phyloP scores from a whole-genome alignment of 2,113 vertebrate species.

The Dicrurus megarhynchus region DNA sequence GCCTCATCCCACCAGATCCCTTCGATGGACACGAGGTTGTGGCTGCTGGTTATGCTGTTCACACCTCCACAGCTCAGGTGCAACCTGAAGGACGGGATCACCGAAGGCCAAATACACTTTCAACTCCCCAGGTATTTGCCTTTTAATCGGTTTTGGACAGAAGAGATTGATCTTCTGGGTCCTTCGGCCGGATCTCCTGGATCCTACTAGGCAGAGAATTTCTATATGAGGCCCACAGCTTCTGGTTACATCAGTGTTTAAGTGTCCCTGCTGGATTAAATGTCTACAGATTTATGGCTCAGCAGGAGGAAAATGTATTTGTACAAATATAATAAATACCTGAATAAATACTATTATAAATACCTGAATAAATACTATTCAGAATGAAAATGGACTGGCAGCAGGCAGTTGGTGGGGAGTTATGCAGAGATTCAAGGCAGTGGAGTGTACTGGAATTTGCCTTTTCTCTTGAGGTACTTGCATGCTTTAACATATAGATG shows the following conservation, averaged over 20 bases:
- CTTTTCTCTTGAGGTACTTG: neutral
- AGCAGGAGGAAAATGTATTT: neutral
- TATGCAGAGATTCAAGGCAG: neutral
- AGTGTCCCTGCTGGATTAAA: neutral
- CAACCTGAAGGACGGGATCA: neutral
- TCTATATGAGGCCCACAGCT: neutral
- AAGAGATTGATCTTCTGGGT: neutral
- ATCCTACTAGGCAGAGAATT: neutral
- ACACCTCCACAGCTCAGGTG: neutral
- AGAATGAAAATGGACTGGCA: neutral
- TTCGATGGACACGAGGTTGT: neutral
- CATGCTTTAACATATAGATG: rapidly evolving
- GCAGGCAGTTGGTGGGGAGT: rapidly evolving
- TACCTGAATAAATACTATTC: neutral
- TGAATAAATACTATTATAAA: neutral
- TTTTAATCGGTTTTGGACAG: neutral
- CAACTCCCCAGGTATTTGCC: neutral
- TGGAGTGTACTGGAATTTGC: neutral
- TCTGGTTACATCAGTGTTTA: neutral
- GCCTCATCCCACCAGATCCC: neutral
- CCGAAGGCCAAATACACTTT: neutral
- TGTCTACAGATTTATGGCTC: neutral
- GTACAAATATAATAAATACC: neutral
- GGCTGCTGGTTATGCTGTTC: neutral
- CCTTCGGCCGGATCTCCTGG: neutral